Conservation (phyloP, 2,797 vertebrate genomes). For the Salmo trutta region DNA sequence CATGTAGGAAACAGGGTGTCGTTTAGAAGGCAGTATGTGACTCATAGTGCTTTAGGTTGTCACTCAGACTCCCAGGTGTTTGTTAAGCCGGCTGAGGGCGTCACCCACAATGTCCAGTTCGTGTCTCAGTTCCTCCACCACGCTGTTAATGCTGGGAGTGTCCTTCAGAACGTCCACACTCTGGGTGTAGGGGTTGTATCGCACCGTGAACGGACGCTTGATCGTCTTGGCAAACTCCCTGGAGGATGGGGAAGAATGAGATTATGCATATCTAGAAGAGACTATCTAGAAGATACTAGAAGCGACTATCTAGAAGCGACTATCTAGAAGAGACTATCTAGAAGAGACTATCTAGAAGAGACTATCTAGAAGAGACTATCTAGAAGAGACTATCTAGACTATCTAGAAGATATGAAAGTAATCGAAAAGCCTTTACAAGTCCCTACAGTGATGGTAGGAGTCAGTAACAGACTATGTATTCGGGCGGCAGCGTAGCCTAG, state of each 20-base stretch:
- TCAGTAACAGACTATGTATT: background rate
- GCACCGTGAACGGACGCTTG: conserved; percentile 92
- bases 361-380: too few relatives aligned
- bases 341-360: too few relatives aligned
- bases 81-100: conserved; percentile 88
- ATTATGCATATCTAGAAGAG: background rate
- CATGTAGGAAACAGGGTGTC: background rate
- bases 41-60: background rate
- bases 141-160: conserved; percentile 85
- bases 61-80: conserved; percentile 81
- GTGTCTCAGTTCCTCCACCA: conserved; percentile 90
- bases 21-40: background rate
- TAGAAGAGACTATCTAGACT: too few relatives aligned
- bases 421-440: too few relatives aligned
- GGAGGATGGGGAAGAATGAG: conserved; percentile 25
- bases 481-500: too few relatives aligned
- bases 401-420: too few relatives aligned
- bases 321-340: too few relatives aligned
- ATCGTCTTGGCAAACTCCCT: conserved; percentile 99
- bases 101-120: conserved; percentile 92
- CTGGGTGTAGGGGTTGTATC: conserved; percentile 95
- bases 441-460: background rate
- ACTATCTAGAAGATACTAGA: background rate
- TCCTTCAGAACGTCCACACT: conserved; percentile 92
- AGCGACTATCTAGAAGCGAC: background rate